A percentile compares a stretch with the other conserved stretches of the same genome.
phyloP scores from a whole-genome alignment of 2,797 vertebrate species.

The Halcyon badia region DNA sequence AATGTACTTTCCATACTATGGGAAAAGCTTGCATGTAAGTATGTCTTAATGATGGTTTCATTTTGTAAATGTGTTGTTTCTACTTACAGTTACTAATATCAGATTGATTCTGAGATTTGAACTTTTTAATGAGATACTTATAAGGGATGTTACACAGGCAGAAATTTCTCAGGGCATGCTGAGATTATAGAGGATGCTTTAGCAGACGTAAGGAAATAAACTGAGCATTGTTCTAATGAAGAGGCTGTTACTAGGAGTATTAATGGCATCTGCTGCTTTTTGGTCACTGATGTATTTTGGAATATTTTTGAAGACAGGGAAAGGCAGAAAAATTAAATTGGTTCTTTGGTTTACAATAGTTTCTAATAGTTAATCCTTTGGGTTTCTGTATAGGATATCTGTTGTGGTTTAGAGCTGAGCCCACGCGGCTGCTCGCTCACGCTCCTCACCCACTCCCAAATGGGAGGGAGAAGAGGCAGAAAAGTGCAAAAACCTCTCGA shows the following conservation, averaged over 20 bases:
- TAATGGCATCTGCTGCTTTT: neutral
- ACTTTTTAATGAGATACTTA: neutral
- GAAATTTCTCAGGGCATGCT: neutral
- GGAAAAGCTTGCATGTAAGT: slow-evolving; percentile 93
- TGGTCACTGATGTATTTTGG: neutral
- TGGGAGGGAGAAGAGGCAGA: too few relatives aligned
- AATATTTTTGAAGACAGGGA: neutral
- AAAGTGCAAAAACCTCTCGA: too few relatives aligned
- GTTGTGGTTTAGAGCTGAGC: too few relatives aligned
- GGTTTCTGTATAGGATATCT: neutral
- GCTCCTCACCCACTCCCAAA: too few relatives aligned
- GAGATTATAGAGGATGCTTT: neutral
- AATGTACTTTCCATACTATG: slow-evolving; percentile 95
- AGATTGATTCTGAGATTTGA: neutral
- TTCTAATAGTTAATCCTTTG: neutral
- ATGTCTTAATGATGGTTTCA: neutral
- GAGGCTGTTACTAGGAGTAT: neutral
- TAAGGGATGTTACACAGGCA: neutral
- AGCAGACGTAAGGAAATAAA: neutral
- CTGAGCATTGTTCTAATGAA: neutral
- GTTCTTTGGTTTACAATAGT: neutral
- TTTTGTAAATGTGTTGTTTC: neutral
- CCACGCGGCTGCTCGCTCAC: too few relatives aligned
- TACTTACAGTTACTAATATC: neutral
- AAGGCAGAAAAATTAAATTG: neutral